A percentile compares a stretch with the other conserved stretches of the same genome.
These are phyloP conservation scores for Huso huso DNA, from an alignment of 2,797 vertebrate species.

Conservation along the genomic window DNA sequence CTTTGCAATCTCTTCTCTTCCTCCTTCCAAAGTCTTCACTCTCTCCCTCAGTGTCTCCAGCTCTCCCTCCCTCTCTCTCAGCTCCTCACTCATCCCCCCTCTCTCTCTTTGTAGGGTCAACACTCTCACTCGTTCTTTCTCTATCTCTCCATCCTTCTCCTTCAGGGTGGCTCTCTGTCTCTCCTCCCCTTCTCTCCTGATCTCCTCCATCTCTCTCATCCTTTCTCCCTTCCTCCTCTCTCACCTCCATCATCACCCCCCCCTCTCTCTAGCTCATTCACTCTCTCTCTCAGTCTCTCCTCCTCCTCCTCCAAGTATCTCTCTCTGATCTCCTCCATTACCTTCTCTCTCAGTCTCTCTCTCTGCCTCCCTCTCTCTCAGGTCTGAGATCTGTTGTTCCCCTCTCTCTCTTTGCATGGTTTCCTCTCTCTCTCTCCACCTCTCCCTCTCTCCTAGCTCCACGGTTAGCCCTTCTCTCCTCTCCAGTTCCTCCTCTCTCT, in stretches of 20 bases:
- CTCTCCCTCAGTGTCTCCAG: constrained; percentile 20
- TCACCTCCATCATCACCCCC: not conserved
- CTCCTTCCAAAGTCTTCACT: constrained; percentile 18
- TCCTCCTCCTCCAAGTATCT: constrained; percentile 11
- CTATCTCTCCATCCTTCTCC: constrained; percentile 12
- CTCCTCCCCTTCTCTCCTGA: constrained; percentile 12
- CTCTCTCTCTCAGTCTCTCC: constrained; percentile 2
- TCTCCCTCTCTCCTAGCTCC: constrained; percentile 27
- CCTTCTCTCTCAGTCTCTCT: constrained; percentile 13
- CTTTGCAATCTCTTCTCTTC: constrained; percentile 14
- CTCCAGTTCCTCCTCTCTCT: constrained; percentile 11
- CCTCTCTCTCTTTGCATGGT: constrained; percentile 6
- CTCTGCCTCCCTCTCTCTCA: constrained; percentile 23
- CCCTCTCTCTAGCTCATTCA: constrained; percentile 1
- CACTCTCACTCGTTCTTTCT: constrained; percentile 22
- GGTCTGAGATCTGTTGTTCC: constrained; percentile 7
- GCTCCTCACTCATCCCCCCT: constrained; percentile 17
- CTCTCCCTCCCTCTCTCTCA: constrained; percentile 7
- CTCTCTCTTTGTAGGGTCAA: constrained; percentile 17
- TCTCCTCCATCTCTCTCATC: constrained; percentile 11
- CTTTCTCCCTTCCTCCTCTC: constrained; percentile 2
- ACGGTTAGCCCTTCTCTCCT: constrained; percentile 26
- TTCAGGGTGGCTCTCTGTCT: not conserved
- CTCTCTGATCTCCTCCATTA: too few relatives aligned
- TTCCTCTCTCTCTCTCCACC: not conserved